Percentiles rank a stretch among this genome's conserved stretches.
Conservation (phyloP, 1,140 invertebrate species). For the Aphidius gifuensis region DNA sequence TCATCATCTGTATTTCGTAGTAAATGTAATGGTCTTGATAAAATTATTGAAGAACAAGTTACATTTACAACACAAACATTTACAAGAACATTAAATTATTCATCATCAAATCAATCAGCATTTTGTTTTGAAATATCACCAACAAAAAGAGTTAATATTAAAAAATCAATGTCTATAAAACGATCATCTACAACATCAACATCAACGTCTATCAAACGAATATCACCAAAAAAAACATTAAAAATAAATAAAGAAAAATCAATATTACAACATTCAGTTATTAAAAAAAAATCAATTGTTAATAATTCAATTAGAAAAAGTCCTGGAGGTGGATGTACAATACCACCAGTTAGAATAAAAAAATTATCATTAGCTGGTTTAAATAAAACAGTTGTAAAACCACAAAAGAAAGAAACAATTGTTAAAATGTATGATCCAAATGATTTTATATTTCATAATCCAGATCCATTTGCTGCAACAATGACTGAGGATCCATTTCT, state of each 20-base stretch:
- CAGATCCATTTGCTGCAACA: conserved; percentile 61
- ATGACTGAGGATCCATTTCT: conserved; percentile 67
- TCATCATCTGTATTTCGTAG: background rate
- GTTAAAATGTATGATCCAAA: conserved; percentile 37
- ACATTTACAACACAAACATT: conserved; percentile 13
- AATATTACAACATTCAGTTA: conserved; percentile 9
- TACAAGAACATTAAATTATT: conserved; percentile 1
- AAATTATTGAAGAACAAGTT: conserved; percentile 21
- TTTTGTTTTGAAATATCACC: conserved; percentile 42
- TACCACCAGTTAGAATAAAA: conserved; percentile 37
- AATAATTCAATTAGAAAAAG: conserved; percentile 30
- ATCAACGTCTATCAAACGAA: background rate
- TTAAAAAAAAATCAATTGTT: conserved; percentile 28
- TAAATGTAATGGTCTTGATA: conserved; percentile 7
- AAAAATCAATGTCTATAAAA: conserved; percentile 22
- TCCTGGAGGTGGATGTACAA: conserved; percentile 23
- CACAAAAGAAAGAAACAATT: conserved; percentile 26
- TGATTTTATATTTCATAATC: conserved; percentile 47
- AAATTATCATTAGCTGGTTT: conserved; percentile 36
- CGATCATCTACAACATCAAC: background rate
- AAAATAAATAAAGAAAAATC: conserved; percentile 39
- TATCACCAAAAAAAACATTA: background rate
- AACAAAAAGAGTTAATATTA: conserved; percentile 28
- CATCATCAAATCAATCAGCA: conserved; percentile 12
- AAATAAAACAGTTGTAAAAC: conserved; percentile 17